Evolutionary conservation across 92 coral and sea anemone genomes (phyloP).

Genomic region (Epizoanthus rinbou): DNA sequence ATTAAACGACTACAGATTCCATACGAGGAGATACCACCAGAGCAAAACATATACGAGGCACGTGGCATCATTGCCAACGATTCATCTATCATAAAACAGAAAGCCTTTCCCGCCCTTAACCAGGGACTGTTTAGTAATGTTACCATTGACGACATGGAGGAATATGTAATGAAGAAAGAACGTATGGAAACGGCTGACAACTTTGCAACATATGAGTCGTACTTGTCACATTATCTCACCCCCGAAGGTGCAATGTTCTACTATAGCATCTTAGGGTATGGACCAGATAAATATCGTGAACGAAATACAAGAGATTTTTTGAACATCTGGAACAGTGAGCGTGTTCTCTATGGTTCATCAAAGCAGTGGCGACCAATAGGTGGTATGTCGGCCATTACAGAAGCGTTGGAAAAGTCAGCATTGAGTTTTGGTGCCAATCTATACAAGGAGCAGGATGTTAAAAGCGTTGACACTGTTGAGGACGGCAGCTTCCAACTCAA

Average conservation of each 20-base stretch:
- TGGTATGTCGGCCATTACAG: slow-evolving; percentile 16
- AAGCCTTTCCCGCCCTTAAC: slow-evolving; percentile 4
- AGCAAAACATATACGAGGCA: not conserved
- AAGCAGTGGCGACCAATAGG: not conserved
- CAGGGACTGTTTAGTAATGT: slow-evolving; percentile 15
- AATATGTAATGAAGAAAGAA: slow-evolving; percentile 3
- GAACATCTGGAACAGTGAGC: not conserved
- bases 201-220: slow-evolving; percentile 4
- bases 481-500: not conserved
- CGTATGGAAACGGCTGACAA: not conserved
- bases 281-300: not conserved
- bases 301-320: not conserved
- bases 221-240: slow-evolving; percentile 1
- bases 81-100: not conserved
- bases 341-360: not conserved
- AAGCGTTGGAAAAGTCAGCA: slow-evolving; percentile 7
- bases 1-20: slow-evolving; percentile 17
- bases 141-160: slow-evolving; percentile 4
- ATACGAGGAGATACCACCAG: not conserved
- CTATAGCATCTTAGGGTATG: slow-evolving; percentile 1
- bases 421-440: not conserved
- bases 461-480: not conserved
- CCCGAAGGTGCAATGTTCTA: not conserved
- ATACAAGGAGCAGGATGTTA: slow-evolving; percentile 1
- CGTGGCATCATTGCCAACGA: slow-evolving; percentile 11